phyloP scores from a whole-genome alignment of 2,797 vertebrate species.

The Hippoglossus hippoglossus region DNA sequence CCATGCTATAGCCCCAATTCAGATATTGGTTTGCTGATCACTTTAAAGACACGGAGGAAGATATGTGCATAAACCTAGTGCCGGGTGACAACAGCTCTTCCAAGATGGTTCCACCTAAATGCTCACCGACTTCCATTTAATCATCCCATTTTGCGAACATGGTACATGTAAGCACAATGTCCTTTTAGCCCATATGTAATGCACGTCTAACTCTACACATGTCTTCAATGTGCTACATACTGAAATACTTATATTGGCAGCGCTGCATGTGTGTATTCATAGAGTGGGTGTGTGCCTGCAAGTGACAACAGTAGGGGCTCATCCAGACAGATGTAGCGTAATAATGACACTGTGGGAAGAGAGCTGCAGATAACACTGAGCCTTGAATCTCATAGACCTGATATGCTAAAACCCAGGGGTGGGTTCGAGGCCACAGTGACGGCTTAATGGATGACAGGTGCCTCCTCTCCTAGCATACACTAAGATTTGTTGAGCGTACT shows the following conservation, averaged over 20 bases:
- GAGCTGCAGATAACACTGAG: constrained; percentile 50
- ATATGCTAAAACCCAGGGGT: constrained; percentile 53
- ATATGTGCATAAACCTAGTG: not conserved
- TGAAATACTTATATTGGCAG: constrained; percentile 5
- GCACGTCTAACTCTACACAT: not conserved
- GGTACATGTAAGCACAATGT: not conserved
- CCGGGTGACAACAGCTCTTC: not conserved
- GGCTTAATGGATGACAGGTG: constrained; percentile 57
- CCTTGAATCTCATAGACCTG: constrained; percentile 40
- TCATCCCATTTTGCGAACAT: not conserved
- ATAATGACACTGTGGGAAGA: constrained; percentile 59
- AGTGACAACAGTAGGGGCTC: constrained; percentile 53
- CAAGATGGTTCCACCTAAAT: not conserved
- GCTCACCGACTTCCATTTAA: not conserved
- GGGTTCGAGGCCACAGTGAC: constrained; percentile 43
- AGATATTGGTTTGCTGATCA: not conserved
- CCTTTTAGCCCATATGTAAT: constrained; percentile 1
- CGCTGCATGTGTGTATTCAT: constrained; percentile 28
- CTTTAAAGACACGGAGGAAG: not conserved
- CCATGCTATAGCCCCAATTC: not conserved
- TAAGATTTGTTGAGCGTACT: constrained; percentile 4
- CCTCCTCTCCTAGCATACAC: constrained; percentile 26
- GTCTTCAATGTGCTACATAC: constrained; percentile 13
- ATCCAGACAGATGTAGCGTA: constrained; percentile 58
- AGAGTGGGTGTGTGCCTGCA: constrained; percentile 30